Base-by-base conservation (phyloP, 2,888 invertebrate genomes). In the Patella ulyssiponensis region DNA sequence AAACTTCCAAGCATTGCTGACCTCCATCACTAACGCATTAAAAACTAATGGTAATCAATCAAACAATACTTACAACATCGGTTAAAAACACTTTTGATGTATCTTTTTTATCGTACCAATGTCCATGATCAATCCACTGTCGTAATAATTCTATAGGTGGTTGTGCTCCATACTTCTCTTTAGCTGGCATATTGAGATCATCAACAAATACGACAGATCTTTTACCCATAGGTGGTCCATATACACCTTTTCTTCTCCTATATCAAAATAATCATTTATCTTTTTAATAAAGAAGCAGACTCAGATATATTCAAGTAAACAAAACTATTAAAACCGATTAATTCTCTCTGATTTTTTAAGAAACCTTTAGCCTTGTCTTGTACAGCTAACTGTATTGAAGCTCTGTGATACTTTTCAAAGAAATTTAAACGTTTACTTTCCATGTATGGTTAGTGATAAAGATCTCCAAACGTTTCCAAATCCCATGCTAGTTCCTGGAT, bases 221-320 rank as follows among this genome's bases (percentile, higher is more conserved):
- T 86, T 97, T 97, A 0, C 97, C 97, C 94, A 98, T 95, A 0
- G 96, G 94, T 0, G 98, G 98, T 0, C 98, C 98, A 90, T 94
- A 98, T 0, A 98, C 96, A 2, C 97, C 97, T 91, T 97, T 96
- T 15, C 98, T 94, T 71, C 98, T 93, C 89, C 93, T 93, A 79
- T 44, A 82, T 81, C 15, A 14, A 53, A n/a, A 44, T 44, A 44
- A 44, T 44, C 9, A 44, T 44, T 9, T 44, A 9, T 5, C 3
- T 44, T 5, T 33, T 33, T 33, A 33, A 5, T 33, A 33, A 33
- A 44, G 44, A 9, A 7, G 9, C 9, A 44, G 44, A 9, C 44
- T 44, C 7, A 44, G 1, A 9, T 44, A 44, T 44, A 44, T 44
- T 44, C 9, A 9, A 44, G 44, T 44, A 44, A 44, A 44, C 9